Evolutionary conservation across 2,888 invertebrate genomes (phyloP).

Genomic region (Lysandra coridon): DNA sequence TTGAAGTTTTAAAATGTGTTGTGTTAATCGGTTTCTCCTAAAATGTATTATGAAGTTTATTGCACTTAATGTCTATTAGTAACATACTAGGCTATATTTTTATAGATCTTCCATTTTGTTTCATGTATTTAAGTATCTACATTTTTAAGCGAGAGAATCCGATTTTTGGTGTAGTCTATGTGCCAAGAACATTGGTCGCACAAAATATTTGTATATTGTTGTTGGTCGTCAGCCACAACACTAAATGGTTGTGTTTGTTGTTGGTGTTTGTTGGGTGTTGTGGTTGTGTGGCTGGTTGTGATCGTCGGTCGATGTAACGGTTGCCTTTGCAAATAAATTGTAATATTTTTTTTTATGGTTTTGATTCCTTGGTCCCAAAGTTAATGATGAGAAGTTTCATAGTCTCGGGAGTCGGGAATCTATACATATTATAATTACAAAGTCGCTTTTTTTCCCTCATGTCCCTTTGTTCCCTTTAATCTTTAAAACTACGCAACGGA

Average conservation of each 20-base stretch:
- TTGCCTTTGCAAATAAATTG: slow-evolving; percentile 17
- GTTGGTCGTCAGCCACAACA: neutral
- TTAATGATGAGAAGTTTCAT: too few species aligned
- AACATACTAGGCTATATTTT: neutral
- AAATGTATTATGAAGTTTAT: neutral
- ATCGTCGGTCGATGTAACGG: neutral
- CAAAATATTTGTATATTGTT: slow-evolving; percentile 3
- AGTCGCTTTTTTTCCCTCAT: too few species aligned
- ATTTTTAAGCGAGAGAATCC: neutral
- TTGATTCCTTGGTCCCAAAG: neutral
- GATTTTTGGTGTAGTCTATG: neutral
- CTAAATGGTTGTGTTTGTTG: neutral
- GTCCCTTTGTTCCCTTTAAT: too few species aligned
- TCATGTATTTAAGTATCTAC: neutral
- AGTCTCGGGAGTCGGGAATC: too few species aligned
- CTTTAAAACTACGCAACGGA: too few species aligned
- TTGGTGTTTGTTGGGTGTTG: neutral
- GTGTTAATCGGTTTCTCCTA: neutral
- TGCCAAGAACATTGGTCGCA: neutral
- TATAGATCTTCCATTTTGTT: too few species aligned
- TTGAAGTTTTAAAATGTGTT: neutral
- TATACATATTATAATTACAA: too few species aligned
- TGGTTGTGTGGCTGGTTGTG: neutral
- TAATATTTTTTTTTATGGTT: neutral
- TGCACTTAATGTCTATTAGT: neutral